Evolutionary conservation across 2,113 vertebrate genomes (phyloP).

Genomic region (Pseudorectes ferrugineus): DNA sequence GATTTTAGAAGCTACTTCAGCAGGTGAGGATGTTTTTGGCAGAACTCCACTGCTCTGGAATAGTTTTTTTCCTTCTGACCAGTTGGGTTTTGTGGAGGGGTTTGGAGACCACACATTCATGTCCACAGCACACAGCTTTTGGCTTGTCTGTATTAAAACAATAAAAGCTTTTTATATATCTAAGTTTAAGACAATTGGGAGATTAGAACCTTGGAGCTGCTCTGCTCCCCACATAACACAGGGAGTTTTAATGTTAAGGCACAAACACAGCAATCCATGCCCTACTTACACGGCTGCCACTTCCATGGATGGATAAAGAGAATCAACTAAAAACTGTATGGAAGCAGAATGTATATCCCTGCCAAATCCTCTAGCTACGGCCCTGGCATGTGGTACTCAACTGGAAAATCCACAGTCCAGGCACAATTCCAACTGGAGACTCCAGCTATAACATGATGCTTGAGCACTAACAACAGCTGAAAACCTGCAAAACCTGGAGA

Average conservation of each 20-base stretch:
- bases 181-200: neutral
- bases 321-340: neutral
- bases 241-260: neutral
- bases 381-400: neutral
- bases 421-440: neutral
- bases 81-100: neutral
- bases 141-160: neutral
- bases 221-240: neutral
- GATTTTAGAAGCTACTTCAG: neutral
- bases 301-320: neutral
- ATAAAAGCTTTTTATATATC: neutral
- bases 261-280: neutral
- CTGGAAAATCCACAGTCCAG: neutral
- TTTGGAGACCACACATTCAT: neutral
- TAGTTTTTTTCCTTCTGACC: neutral
- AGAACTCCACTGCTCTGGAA: neutral
- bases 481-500: neutral
- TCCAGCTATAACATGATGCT: neutral
- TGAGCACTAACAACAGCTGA: neutral
- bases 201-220: neutral
- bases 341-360: neutral
- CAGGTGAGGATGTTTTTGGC: neutral
- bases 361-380: neutral
- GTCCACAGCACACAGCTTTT: neutral
- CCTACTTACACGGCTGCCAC: neutral